Evolutionary conservation across 2,113 vertebrate species (phyloP), one percentile per base, ranked within the genome.

Genomic region (Phyllostomus hastatus): DNA sequence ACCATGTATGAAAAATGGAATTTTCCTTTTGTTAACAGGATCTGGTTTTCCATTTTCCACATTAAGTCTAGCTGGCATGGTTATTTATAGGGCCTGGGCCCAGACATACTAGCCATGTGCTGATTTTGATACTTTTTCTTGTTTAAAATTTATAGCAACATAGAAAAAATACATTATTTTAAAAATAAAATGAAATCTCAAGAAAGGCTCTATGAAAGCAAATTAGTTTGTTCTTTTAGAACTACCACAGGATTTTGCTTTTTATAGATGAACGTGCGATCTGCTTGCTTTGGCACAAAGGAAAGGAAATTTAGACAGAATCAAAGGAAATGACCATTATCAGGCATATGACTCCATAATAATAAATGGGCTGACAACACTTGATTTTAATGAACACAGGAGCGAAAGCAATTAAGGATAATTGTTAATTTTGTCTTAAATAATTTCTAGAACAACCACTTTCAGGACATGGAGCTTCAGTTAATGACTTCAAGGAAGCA

Each of bases 321-420:
- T 87, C 26, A 26, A 96, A 96, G 88, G 93, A 97, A 94, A 94
- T 88, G 89, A 78, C 54, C 86, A 54, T 83, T 83, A 94, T 84
- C 88, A 88, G 82, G 80, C 66, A 86, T 95, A 93, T 50, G 93
- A 90, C 80, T 90, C 70, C 10, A 2, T 81, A 84, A 80, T 80
- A 84, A 91, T n/a, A 82, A 93, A 96, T 7, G 10, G 69, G 22
- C 89, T 90, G 75, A 91, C 75, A 80, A 79, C 26, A 75, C 52
- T 86, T 33, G 12, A 96, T 97, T 98, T 98, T 95, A 97, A 97
- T 98, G 97, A 98, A 98, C 95, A 97, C 97, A 96, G 88, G 88
- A 98, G 98, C 88, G 94, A 97, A 98, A 97, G 96, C 94, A 98
- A 98, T 98, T 98, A 98, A 98, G 67, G 86, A 72, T 93, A 96